phyloP scores from a whole-genome alignment of 2,797 vertebrate species.

The Atherinosoma microstoma region DNA sequence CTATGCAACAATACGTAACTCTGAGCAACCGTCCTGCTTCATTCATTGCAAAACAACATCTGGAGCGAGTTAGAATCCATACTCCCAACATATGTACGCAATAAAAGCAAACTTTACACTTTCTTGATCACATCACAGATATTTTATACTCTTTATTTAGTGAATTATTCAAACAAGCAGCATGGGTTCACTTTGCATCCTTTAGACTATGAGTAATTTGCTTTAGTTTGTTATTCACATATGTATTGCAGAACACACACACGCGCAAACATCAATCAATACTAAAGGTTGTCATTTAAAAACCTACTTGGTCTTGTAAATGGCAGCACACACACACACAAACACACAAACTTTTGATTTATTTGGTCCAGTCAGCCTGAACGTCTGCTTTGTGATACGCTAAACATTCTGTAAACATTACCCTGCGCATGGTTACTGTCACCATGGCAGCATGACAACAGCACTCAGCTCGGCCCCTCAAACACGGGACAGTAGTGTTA shows the following conservation, averaged over 20 bases:
- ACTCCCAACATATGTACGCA: conserved; percentile 7
- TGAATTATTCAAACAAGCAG: too few relatives aligned
- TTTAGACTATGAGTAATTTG: too few relatives aligned
- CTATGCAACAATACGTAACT: not conserved
- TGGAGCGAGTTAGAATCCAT: conserved; percentile 40
- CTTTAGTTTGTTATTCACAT: conserved; percentile 38
- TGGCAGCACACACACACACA: conserved; percentile 45
- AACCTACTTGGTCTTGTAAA: conserved; percentile 33
- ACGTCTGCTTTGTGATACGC: conserved; percentile 87
- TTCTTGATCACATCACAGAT: conserved; percentile 4
- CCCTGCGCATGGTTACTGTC: conserved; percentile 92
- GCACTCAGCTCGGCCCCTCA: conserved; percentile 83
- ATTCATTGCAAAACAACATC: conserved; percentile 45
- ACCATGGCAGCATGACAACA: conserved; percentile 94
- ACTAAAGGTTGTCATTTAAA: conserved; percentile 37
- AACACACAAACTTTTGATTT: conserved; percentile 56
- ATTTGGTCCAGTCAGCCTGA: conserved; percentile 61
- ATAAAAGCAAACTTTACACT: conserved; percentile 8
- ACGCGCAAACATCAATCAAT: conserved; percentile 28
- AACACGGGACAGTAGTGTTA: conserved; percentile 88
- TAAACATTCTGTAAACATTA: conserved; percentile 94
- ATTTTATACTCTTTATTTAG: too few relatives aligned
- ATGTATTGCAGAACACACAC: conserved; percentile 15
- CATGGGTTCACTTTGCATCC: too few relatives aligned
- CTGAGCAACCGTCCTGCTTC: not conserved